Base-by-base conservation (phyloP, 2,797 vertebrate species). In the Pantherophis vulpinus region DNA sequence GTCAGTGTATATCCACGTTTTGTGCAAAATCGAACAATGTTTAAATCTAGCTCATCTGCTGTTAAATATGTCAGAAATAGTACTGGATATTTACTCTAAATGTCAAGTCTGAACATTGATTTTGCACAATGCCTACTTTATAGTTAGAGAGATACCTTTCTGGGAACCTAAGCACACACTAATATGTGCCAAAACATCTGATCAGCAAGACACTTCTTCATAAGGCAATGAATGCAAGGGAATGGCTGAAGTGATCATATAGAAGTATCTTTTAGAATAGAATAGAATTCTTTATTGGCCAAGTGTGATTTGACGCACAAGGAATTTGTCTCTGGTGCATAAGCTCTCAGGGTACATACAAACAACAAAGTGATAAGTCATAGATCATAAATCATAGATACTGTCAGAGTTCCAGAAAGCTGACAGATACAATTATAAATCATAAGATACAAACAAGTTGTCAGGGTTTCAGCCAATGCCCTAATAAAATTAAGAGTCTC, bases 121-220 rank as follows among this genome's bases (percentile, higher is more conserved):
- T 93, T 59, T 88, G 2, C 5, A 47, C 88, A 88, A 92, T 92
- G 89, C 90, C 94, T 90, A 14, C 89, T 93, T 91, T 91, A 89
- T 63, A 92, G 86, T 83, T 88, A 79, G 87, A 20, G 92, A 92
- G 93, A 90, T 88, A 47, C 86, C 4, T 54, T 74, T 18, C 55
- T 7, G 55, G 74, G 11, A 61, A 94, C 51, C 90, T 32, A 32
- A 18, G 54, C 42, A 20, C 27, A 70, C 27, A 70, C 51, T 32
- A 63, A 55, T 37, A 37, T 56, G 51, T 14, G 37, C 20, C 13
- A 42, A 25, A 83, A 83, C 3, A 25, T 83, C 47, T 47, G 9
- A 83, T 66, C 20, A 13, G 23, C 20, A 18, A 4, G 79, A 60
- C 13, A 2, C 58, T 51, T 29, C 42, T 47, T 61, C 2, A 12